Percentiles rank a stretch among this genome's conserved stretches.
These are phyloP conservation scores for Orcinus orca DNA, from an alignment of 2,113 vertebrate genomes.

Conservation along the genomic window DNA sequence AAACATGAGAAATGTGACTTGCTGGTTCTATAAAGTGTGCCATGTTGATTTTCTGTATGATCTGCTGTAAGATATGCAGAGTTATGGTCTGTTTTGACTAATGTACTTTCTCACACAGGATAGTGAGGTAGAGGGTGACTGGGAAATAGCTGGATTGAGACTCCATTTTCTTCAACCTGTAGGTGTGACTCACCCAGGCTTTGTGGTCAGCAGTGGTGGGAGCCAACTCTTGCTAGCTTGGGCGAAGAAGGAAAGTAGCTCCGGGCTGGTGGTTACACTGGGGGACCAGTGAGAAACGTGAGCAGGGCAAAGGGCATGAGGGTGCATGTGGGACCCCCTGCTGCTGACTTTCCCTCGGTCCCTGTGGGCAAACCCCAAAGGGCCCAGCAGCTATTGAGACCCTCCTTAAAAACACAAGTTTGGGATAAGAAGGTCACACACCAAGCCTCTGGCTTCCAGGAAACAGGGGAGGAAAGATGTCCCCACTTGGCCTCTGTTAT, in stretches of 20 bases:
- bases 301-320: too few species aligned
- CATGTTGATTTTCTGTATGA: neutral
- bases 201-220: neutral
- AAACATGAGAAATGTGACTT: neutral
- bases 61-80: too few species aligned
- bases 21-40: neutral
- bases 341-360: fast-evolving
- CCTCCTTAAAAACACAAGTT: neutral
- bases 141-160: neutral
- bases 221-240: neutral
- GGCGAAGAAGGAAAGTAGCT: neutral
- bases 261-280: neutral
- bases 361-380: neutral
- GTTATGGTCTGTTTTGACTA: fast-evolving
- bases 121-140: neutral
- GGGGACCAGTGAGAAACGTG: neutral
- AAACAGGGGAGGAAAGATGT: neutral
- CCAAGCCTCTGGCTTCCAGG: neutral
- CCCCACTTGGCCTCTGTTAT: neutral
- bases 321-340: fast-evolving
- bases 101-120: neutral
- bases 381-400: too few species aligned
- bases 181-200: neutral
- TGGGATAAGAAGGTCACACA: neutral
- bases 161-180: neutral